Percentiles rank a stretch among this genome's conserved stretches.
Evolutionary conservation across 2,888 invertebrate species (phyloP).

Genomic region (Epicampocera succincta): DNA sequence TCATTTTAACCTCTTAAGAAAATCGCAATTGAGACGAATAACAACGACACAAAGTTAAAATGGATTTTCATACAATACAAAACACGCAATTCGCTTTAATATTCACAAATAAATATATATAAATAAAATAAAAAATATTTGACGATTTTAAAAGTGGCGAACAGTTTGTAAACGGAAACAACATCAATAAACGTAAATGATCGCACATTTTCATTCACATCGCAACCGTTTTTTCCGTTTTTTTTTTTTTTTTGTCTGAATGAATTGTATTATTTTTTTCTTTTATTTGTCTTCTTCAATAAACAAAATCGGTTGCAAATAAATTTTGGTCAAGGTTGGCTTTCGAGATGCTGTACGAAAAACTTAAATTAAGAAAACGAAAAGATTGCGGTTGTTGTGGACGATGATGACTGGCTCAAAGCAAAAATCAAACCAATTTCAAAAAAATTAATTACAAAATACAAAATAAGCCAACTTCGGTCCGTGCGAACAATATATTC

Average conservation of each 20-base stretch:
- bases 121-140: constrained; percentile 13
- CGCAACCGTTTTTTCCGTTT: not conserved
- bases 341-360: constrained; percentile 21
- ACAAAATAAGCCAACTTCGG: constrained; percentile 27
- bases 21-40: constrained; percentile 1
- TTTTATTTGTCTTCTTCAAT: constrained; percentile 23
- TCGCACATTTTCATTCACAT: constrained; percentile 60
- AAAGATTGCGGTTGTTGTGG: not conserved
- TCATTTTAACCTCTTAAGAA: constrained; percentile 30
- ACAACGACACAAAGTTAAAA: not conserved
- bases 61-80: constrained; percentile 27
- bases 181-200: constrained; percentile 64
- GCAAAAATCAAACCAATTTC: constrained; percentile 40
- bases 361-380: not conserved
- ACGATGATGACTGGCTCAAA: constrained; percentile 33
- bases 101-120: not conserved
- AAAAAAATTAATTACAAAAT: constrained; percentile 37
- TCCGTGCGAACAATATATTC: constrained; percentile 28
- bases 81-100: constrained; percentile 13
- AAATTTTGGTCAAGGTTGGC: constrained; percentile 49
- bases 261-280: constrained; percentile 39
- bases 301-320: constrained; percentile 14
- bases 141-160: constrained; percentile 30
- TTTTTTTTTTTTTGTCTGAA: too few species aligned
- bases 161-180: constrained; percentile 61